Conservation (phyloP, 2,113 vertebrate species). For the Gnathonemus longibarbis region DNA sequence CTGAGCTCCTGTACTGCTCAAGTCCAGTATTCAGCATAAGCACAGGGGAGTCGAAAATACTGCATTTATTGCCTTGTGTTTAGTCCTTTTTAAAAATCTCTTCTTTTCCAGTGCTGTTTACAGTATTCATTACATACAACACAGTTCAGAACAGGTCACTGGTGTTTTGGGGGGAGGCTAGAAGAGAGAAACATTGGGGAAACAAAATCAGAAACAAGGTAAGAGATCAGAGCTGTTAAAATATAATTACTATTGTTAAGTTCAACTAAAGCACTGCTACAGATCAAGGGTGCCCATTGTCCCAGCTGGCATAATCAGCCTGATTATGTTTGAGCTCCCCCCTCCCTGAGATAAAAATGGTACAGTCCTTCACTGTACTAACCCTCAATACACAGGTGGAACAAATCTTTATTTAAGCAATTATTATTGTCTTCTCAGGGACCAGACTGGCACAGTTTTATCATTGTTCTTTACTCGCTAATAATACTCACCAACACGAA, state of each 20-base stretch:
- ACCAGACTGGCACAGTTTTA: background rate
- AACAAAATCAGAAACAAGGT: background rate
- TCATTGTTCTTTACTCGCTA: background rate
- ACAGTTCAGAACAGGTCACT: background rate
- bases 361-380: background rate
- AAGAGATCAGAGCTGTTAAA: background rate
- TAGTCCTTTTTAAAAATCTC: background rate
- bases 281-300: background rate
- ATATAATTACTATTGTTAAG: slow-evolving; percentile 7
- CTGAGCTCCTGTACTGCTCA: background rate
- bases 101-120: background rate
- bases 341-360: background rate
- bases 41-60: background rate
- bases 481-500: background rate
- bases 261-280: slow-evolving; percentile 1
- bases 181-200: background rate
- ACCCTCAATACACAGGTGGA: background rate
- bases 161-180: background rate
- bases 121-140: background rate
- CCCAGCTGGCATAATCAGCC: background rate
- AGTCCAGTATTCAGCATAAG: background rate
- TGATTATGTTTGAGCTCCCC: background rate
- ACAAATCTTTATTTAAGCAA: slow-evolving; percentile 4
- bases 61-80: background rate
- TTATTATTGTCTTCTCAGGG: background rate